Percentiles rank a stretch among this genome's conserved stretches.
Evolutionary conservation across 1,140 invertebrate species (phyloP).

Genomic region (Zaprionus camerounensis): DNA sequence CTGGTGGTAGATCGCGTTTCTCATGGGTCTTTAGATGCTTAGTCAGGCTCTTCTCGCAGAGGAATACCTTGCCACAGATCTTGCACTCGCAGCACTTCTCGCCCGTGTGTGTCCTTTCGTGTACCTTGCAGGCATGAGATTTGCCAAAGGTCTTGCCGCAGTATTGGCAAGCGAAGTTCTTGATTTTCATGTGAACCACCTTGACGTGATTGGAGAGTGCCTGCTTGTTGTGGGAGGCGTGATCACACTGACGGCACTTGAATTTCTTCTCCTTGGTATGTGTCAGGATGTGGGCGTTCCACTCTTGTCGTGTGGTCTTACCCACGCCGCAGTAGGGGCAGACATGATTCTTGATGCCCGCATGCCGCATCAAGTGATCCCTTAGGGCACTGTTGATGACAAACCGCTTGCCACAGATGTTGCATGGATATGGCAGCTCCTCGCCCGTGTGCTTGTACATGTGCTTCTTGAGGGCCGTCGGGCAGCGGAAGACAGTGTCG

Average conservation of each 20-base stretch:
- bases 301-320: constrained; percentile 79
- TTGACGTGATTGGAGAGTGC: constrained; percentile 75
- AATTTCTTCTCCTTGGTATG: constrained; percentile 83
- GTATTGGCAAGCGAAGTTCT: constrained; percentile 80
- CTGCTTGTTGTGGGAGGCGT: constrained; percentile 80
- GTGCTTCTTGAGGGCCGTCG: constrained; percentile 84
- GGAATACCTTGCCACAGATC: constrained; percentile 79
- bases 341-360: constrained; percentile 81
- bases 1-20: constrained; percentile 72
- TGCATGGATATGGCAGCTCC: constrained; percentile 86
- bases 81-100: constrained; percentile 84
- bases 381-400: constrained; percentile 75
- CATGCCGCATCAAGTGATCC: constrained; percentile 80
- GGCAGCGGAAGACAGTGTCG: constrained; percentile 79
- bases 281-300: constrained; percentile 80
- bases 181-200: constrained; percentile 80
- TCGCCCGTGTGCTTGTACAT: constrained; percentile 86
- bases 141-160: constrained; percentile 83
- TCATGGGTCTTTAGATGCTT: constrained; percentile 82
- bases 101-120: constrained; percentile 84
- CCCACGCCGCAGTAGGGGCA: constrained; percentile 81
- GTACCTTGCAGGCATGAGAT: constrained; percentile 78
- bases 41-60: constrained; percentile 77
- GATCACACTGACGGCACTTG: constrained; percentile 75
- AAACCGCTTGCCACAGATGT: constrained; percentile 85